Percentiles rank a stretch among this genome's conserved stretches.
phyloP scores from a whole-genome alignment of 2,888 invertebrate genomes.

The Eristalis arbustorum region DNA sequence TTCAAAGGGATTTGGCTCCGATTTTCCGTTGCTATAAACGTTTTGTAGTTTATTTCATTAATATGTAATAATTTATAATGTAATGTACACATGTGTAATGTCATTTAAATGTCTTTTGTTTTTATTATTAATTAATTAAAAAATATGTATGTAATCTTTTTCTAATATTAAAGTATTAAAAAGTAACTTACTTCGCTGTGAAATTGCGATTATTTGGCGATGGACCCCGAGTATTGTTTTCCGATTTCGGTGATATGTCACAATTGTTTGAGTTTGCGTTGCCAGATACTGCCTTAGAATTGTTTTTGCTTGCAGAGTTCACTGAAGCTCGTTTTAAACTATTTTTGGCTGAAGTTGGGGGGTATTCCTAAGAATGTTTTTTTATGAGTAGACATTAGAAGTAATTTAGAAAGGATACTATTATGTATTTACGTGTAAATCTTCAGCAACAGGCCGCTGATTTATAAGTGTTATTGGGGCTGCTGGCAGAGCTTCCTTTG shows the following conservation, averaged over 20 bases:
- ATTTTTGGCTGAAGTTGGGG: conserved; percentile 81
- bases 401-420: not conserved
- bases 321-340: conserved; percentile 79
- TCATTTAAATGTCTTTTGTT: too few relatives aligned
- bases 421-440: conserved; percentile 85
- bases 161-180: not conserved
- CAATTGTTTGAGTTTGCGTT: conserved; percentile 61
- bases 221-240: conserved; percentile 69
- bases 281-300: conserved; percentile 48
- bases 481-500: conserved; percentile 94
- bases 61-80: not conserved
- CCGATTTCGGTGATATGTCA: conserved; percentile 75
- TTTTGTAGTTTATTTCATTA: not conserved
- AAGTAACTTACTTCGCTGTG: conserved; percentile 83
- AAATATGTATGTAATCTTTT: not conserved
- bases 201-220: conserved; percentile 82
- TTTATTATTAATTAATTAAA: too few relatives aligned
- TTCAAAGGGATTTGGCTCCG: conserved; percentile 91
- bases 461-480: conserved; percentile 97
- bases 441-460: conserved; percentile 96
- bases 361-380: conserved; percentile 82
- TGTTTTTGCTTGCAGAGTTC: conserved; percentile 76
- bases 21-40: conserved; percentile 81
- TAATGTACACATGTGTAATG: too few relatives aligned
- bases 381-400: conserved; percentile 17